Percentiles rank a stretch among this genome's conserved stretches.
Conservation (phyloP, 2,888 invertebrate genomes). For the Pteria penguin region DNA sequence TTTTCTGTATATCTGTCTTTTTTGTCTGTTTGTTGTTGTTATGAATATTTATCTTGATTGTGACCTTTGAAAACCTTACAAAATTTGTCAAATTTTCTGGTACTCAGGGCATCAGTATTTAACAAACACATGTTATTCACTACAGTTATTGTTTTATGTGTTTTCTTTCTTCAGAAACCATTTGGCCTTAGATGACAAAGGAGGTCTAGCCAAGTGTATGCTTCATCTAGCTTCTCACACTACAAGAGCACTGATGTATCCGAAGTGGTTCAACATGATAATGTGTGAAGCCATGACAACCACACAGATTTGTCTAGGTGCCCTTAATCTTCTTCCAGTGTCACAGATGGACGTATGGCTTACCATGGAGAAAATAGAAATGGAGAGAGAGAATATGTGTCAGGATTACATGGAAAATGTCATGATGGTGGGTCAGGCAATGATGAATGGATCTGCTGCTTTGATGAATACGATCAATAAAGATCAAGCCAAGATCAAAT, state of each 20-base stretch:
- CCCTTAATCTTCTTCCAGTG: slow-evolving; percentile 1
- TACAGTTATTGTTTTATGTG: no score
- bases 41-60: no score
- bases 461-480: background rate
- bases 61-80: no score
- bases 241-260: slow-evolving; percentile 16
- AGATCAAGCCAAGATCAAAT: background rate
- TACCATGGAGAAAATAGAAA: background rate
- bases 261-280: background rate
- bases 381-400: background rate
- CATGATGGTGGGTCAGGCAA: background rate
- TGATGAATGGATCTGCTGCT: background rate
- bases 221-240: slow-evolving; percentile 6
- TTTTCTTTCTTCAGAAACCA: background rate
- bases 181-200: slow-evolving; percentile 12
- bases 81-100: no score
- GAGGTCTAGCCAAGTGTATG: slow-evolving; percentile 8
- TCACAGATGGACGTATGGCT: slow-evolving; percentile 12
- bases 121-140: no score
- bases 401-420: slow-evolving; percentile 12
- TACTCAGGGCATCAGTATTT: no score
- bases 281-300: slow-evolving; percentile 20
- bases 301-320: background rate
- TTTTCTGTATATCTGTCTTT: no score
- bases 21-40: no score